Evolutionary conservation across 2,797 vertebrate species (phyloP).

Genomic region (Enteromius paludinosus): DNA sequence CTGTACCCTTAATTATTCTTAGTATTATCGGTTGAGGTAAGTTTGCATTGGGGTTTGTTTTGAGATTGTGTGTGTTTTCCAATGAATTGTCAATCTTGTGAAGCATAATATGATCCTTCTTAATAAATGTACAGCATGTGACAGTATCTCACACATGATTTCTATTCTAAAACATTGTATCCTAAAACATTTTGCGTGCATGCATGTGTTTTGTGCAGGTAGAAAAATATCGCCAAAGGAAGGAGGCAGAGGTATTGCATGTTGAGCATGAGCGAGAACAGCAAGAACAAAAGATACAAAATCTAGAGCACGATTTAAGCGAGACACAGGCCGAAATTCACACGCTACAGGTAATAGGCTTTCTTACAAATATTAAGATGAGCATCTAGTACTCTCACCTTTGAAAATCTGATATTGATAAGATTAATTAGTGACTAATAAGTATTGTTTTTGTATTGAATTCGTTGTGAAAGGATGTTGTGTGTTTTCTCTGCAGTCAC

Average conservation of each 20-base stretch:
- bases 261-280: constrained; percentile 70
- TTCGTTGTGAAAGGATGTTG: neutral
- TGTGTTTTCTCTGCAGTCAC: constrained; percentile 69
- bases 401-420: neutral
- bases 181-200: neutral
- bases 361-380: neutral
- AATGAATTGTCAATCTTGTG: constrained; percentile 31
- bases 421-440: neutral
- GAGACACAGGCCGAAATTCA: constrained; percentile 71
- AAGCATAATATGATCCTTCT: constrained; percentile 65
- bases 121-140: constrained; percentile 12
- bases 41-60: constrained; percentile 12
- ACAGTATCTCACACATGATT: neutral
- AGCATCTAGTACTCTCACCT: neutral
- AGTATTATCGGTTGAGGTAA: constrained; percentile 16
- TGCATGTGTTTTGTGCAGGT: constrained; percentile 68
- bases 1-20: neutral
- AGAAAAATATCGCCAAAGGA: constrained; percentile 73
- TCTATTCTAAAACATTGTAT: too few species aligned
- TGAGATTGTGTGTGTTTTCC: constrained; percentile 3
- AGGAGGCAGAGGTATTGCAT: constrained; percentile 65
- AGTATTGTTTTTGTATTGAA: constrained; percentile 12
- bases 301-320: constrained; percentile 72
- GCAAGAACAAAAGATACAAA: constrained; percentile 65
- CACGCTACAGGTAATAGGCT: constrained; percentile 74